A percentile compares a stretch with the other conserved stretches of the same genome.
Evolutionary conservation across 2,888 invertebrate species (phyloP).

Genomic region (Notodonta dromedarius): DNA sequence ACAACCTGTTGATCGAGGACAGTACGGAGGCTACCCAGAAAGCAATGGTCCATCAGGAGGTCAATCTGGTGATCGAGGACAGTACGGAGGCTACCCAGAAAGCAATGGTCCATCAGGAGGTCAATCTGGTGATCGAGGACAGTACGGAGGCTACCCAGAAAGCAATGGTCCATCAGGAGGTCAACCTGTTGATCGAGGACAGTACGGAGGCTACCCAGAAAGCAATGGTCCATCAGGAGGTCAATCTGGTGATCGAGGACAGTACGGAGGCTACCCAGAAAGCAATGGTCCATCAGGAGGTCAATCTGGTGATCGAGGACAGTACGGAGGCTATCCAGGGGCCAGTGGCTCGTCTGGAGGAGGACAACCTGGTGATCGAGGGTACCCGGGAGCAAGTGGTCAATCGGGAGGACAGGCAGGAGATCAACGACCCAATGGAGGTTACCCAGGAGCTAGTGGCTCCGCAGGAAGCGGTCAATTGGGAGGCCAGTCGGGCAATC

Average conservation of each 20-base stretch:
- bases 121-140: background rate
- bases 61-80: background rate
- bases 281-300: background rate
- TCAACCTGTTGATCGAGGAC: slow-evolving; percentile 1
- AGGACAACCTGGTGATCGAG: background rate
- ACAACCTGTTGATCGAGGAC: background rate
- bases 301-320: background rate
- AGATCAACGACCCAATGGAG: background rate
- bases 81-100: background rate
- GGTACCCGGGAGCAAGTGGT: background rate
- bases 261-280: background rate
- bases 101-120: background rate
- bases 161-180: background rate
- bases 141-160: no score
- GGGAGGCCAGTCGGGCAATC: background rate
- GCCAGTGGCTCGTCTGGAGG: background rate
- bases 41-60: background rate
- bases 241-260: background rate
- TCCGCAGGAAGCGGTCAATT: background rate
- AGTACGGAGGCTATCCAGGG: background rate
- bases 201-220: background rate
- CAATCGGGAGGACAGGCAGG: background rate
- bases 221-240: background rate
- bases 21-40: no score
- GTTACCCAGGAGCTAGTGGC: background rate